These are phyloP conservation scores for Congeria kusceri DNA, from an alignment of 2,888 invertebrate species.

Conservation along the genomic window DNA sequence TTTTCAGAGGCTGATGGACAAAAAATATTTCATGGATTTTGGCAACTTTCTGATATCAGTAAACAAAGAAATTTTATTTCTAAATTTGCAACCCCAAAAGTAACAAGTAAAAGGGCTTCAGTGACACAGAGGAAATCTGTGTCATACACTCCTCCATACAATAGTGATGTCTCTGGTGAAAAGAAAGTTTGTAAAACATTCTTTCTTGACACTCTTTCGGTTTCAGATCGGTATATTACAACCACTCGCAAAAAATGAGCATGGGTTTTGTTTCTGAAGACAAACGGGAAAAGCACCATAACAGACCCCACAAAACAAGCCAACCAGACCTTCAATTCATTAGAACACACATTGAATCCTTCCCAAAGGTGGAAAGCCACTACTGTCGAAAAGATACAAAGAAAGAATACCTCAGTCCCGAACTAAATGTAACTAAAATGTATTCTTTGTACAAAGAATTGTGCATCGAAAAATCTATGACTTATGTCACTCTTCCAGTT, in stretches of 20 bases:
- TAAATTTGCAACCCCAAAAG: constrained; percentile 8
- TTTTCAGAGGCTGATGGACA: constrained; percentile 10
- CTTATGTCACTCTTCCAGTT: not conserved
- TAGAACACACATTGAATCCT: constrained; percentile 31
- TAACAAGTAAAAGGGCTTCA: not conserved
- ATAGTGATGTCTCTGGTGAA: not conserved
- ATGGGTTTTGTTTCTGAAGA: too few relatives aligned
- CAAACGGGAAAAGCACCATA: constrained; percentile 17
- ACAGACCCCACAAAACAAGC: constrained; percentile 15
- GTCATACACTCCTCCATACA: too few relatives aligned
- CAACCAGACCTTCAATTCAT: not conserved
- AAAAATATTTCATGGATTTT: constrained; percentile 28
- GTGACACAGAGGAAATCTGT: too few relatives aligned
- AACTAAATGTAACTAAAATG: constrained; percentile 19
- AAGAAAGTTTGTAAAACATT: constrained; percentile 34
- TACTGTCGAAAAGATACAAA: constrained; percentile 37
- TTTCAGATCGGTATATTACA: constrained; percentile 9
- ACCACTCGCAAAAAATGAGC: not conserved
- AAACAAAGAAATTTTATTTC: constrained; percentile 30
- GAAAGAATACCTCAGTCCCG: constrained; percentile 11
- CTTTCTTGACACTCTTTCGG: constrained; percentile 25
- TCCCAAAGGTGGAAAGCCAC: constrained; percentile 43
- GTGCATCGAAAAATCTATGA: not conserved
- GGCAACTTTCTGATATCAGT: constrained; percentile 19
- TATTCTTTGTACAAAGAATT: too few relatives aligned